Evolutionary conservation across 2,113 vertebrate species (phyloP).

Genomic region (Myotis davidii): DNA sequence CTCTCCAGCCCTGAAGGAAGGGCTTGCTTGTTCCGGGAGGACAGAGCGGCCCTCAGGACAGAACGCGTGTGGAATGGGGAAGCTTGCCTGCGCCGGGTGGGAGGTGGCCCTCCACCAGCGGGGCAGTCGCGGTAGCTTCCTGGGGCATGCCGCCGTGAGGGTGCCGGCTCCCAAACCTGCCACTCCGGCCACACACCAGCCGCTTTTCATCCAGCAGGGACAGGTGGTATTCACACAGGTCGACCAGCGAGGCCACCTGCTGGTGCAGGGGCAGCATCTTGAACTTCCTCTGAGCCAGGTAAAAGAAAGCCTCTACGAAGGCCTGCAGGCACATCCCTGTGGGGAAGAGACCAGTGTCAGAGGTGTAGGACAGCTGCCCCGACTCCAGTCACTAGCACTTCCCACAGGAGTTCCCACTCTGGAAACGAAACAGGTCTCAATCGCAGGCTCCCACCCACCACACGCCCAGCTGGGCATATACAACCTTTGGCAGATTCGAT

Average conservation of each 20-base stretch:
- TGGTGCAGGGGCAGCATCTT: slow-evolving; percentile 87
- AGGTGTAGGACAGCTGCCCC: no score
- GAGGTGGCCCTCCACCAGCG: neutral
- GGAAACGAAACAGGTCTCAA: rapidly evolving
- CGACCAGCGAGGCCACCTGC: slow-evolving; percentile 89
- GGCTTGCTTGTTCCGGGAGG: neutral
- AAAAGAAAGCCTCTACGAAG: slow-evolving; percentile 94
- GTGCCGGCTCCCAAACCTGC: neutral
- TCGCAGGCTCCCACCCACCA: neutral
- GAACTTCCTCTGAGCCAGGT: slow-evolving; percentile 92
- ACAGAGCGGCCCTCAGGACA: slow-evolving; percentile 30
- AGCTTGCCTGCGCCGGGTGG: slow-evolving; percentile 7
- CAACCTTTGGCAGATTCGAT: neutral
- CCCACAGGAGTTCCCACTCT: neutral
- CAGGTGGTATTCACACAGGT: slow-evolving; percentile 91
- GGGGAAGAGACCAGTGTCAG: slow-evolving; percentile 18
- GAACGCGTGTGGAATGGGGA: slow-evolving; percentile 73
- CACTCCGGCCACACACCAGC: slow-evolving; percentile 80
- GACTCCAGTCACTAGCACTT: neutral
- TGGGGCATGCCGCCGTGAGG: neutral
- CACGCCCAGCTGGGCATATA: rapidly evolving
- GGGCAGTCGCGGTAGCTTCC: neutral
- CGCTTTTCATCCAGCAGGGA: slow-evolving; percentile 87
- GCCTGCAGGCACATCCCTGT: slow-evolving; percentile 96
- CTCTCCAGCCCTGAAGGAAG: neutral